A percentile compares a stretch with the other conserved stretches of the same genome.
Conservation (phyloP, 1,140 invertebrate genomes). For the Rhopalosiphum padi region DNA sequence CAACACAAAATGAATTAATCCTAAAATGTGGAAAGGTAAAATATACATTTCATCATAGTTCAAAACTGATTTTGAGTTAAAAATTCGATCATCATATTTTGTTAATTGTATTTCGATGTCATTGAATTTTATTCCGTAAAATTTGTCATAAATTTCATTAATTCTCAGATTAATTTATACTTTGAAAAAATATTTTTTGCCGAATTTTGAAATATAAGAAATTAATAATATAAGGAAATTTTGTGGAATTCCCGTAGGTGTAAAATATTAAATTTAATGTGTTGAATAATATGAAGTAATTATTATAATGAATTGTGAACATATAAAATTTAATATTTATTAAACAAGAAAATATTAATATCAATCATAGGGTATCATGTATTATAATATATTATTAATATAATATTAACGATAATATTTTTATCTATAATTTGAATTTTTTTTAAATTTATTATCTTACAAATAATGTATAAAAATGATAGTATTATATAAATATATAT, state of each 20-base stretch:
- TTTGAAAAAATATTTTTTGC: neutral
- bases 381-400: neutral
- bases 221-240: neutral
- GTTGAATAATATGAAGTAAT: neutral
- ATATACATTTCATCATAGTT: neutral
- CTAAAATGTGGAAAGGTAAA: neutral
- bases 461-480: no score
- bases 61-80: neutral
- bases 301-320: neutral
- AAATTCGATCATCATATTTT: neutral
- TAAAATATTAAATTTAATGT: neutral
- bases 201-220: neutral
- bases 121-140: neutral
- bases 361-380: neutral
- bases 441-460: no score
- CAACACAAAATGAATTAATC: neutral
- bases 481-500: no score
- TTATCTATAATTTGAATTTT: no score
- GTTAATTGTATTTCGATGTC: neutral
- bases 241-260: accelerated
- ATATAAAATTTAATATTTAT: neutral
- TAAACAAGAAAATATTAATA: neutral
- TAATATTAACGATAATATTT: neutral
- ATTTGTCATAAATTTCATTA: neutral
- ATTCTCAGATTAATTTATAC: neutral